Base-by-base conservation (phyloP, 2,113 vertebrate species). In the Mobula birostris region DNA sequence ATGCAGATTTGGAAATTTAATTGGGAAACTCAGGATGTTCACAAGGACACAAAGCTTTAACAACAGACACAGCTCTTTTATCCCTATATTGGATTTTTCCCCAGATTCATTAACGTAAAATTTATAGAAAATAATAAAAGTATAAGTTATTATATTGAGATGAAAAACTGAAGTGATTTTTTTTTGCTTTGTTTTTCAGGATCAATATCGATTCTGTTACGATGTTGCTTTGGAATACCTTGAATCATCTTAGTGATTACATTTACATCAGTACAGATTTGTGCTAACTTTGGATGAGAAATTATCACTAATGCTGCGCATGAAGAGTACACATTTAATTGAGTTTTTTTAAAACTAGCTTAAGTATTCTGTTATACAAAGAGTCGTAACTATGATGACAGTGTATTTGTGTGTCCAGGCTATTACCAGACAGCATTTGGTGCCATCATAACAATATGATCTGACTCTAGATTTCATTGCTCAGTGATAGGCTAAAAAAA, bases 191-290 rank as follows among this genome's bases (percentile, higher is more conserved):
- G 8, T 9, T 19, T 95, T 87, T 79, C 95, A 99, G 99, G 99
- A 99, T 94, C 99, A 99, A 95, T 99, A 99, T 95, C 98, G 99
- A n/a, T 99, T 99, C 97, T 99, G 98, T 96, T 99, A 99, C 0
- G 99, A 99, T 66, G 97, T 99, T 82, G 97, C 98, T 0, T 95
- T 99, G 97, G 99, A 99, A 95, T 99, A 98, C 96, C 97, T 99
- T 94, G 99, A 99, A 95, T 98, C 98, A 0, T 98, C 98, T 2
- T 99, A 99, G 97, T 94, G 96, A 96, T 96, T 95, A 95, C 96
- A 95, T 96, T 96, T 95, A 95, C 70, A 74, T 76, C 68, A 8
- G 21, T 72, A 68, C 70, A 70, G 74, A 56, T 36, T 74, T 74
- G 68, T 93, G 91, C 91, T 74, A 48, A 48, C 56, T 56, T 93